Evolutionary conservation across 2,797 vertebrate species (phyloP).

Genomic region (Sylvia borin): DNA sequence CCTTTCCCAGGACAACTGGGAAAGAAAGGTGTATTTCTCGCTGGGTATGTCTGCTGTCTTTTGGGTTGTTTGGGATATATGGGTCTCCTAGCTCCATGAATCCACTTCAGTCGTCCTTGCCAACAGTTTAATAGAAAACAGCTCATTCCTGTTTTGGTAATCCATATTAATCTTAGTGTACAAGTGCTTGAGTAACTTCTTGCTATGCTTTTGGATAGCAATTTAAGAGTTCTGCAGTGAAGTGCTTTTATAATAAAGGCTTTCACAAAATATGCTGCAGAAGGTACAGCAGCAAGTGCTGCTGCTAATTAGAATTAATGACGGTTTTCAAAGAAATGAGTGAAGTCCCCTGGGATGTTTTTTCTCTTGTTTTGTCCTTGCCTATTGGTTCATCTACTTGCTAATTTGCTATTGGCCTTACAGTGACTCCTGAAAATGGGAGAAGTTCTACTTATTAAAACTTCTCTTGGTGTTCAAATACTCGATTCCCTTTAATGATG

Average conservation of each 20-base stretch:
- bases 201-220: neutral
- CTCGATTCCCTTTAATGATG: neutral
- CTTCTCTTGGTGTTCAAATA: neutral
- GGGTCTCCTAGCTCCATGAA: neutral
- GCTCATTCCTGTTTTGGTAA: conserved; percentile 8
- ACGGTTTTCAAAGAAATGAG: neutral
- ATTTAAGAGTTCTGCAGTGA: neutral
- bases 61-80: neutral
- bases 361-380: neutral
- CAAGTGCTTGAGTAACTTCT: neutral
- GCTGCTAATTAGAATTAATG: neutral
- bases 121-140: neutral
- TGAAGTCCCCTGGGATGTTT: neutral
- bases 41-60: accelerated
- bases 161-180: neutral
- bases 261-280: neutral
- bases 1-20: neutral
- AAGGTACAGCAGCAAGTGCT: neutral
- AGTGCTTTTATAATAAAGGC: neutral
- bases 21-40: neutral
- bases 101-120: neutral
- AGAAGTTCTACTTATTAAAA: neutral
- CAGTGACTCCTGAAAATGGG: neutral
- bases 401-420: neutral
- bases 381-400: neutral